Evolutionary conservation across 2,888 invertebrate species (phyloP), one percentile per base, ranked within the genome.

Genomic region (Cryptosula pallasiana): DNA sequence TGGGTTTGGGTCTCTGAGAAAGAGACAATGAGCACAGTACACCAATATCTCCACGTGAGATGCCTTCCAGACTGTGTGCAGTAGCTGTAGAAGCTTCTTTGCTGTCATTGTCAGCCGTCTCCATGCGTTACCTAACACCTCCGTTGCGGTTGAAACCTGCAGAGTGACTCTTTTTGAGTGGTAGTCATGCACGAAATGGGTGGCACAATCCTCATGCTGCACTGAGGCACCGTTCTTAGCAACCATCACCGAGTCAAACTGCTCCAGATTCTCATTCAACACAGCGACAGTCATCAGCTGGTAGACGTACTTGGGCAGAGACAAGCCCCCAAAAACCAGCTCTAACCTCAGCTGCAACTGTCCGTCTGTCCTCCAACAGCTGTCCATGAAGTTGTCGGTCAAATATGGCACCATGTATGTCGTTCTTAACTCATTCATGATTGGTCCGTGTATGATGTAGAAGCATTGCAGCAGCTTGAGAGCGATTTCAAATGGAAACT

Each of bases 251-350:
- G 45, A 13, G 20, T 45, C 45, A 20, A 45, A 45, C 45, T 45
- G 45, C 45, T 45, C 45, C 20, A 45, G 45, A 20, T 45, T 45
- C 5, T 5, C 5, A 23, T 57, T 57, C n/a, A 57, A 57, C 57
- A 57, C 57, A 5, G 57, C 25, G 5, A 57, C 57, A 23, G n/a
- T 23, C 20, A 57, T 57, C n/a, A 57, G 57, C 57, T 57, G 57
- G 25, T 57, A 57, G n/a, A 57, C 57, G 25, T 57, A 57, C 25
- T 25, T 25, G 57, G 57, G 57, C 5, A 57, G 57, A 23, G 57
- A n/a, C 5, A 57, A 25, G 3, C 57, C 57, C 3, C 5, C 25
- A n/a, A 57, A 25, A 5, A 57, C 20, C 13, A 57, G 3, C 13
- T 57, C 57, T 5, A 57, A 25, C n/a, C 57, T 13, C 25, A 57